Evolutionary conservation across 1,140 invertebrate genomes (phyloP), one percentile per base, ranked within the genome.

Genomic region (Drosophila nebulosa): DNA sequence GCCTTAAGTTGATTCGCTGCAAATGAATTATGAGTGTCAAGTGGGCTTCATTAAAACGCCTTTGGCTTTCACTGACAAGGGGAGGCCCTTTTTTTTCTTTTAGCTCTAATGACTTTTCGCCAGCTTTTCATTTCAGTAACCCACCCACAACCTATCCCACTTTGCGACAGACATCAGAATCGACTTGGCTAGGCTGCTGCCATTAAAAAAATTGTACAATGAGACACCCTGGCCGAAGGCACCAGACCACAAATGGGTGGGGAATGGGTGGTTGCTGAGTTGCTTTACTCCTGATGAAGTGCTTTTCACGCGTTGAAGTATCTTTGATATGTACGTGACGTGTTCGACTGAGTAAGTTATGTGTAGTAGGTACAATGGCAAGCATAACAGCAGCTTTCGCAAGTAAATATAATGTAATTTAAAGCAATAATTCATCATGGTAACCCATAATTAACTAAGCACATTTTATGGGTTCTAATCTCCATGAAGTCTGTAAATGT

Each of bases 1-100:
- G 61, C 50, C 57, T 35, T 70, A 36, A 73, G 73, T 78, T 78
- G 79, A 84, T 84, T 83, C 79, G 51, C 75, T 75, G 58, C 68
- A 85, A 85, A 85, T 66, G 80, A 81, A 88, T 85, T 85, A 85
- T 85, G 74, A 81, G 74, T 85, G 69, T 81, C 66, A 85, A 85
- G 83, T 66, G 83, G 70, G 71, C 83, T 85, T 85, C 81, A 85
- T 85, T 85, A 85, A 85, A 86, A 85, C 67, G 81, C 81, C 78
- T 73, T 51, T 35, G 70, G 81, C 81, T 80, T 80, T 86, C 74
- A 57, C 63, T 73, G 62, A 60, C 55, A 39, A 26, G 16, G 32
- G 68, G 64, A 50, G 80, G 80, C 69, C 77, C 86, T 74, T 74
- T 74, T 39, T 73, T 36, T 63, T 71, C 69, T 72, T 68, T 76